Evolutionary conservation across 1,140 invertebrate genomes (phyloP).

Genomic region (Drosophila pachea): DNA sequence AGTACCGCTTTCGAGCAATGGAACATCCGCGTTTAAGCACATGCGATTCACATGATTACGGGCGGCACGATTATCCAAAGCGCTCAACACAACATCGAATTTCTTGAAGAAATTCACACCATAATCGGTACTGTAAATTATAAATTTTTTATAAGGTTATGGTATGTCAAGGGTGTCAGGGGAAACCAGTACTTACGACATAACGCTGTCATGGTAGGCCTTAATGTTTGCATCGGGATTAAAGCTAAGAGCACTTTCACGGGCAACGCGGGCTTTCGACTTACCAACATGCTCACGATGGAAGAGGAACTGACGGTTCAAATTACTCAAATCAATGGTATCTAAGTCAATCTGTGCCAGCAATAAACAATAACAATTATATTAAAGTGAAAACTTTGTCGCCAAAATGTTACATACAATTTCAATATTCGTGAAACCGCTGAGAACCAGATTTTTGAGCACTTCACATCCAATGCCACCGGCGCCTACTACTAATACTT

Average conservation of each 20-base stretch:
- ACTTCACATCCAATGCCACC: conserved; percentile 99
- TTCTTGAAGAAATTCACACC: conserved; percentile 94
- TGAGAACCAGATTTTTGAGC: conserved; percentile 97
- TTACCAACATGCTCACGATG: conserved; percentile 98
- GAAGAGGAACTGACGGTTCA: conserved; percentile 99
- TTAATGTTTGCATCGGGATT: conserved; percentile 93
- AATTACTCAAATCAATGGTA: conserved; percentile 99
- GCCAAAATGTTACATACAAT: conserved; percentile 85
- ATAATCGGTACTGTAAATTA: conserved; percentile 89
- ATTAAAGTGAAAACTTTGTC: conserved; percentile 10
- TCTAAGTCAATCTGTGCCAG: conserved; percentile 96
- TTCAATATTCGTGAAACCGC: conserved; percentile 95
- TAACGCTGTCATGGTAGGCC: conserved; percentile 96
- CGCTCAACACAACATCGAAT: conserved; percentile 97
- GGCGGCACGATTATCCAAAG: conserved; percentile 97
- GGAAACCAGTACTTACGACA: conserved; percentile 82
- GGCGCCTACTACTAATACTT: conserved; percentile 94
- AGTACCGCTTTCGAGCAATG: conserved; percentile 97
- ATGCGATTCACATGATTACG: conserved; percentile 99
- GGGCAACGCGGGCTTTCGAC: conserved; percentile 94
- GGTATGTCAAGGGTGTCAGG: background rate
- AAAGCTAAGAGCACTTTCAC: conserved; percentile 92
- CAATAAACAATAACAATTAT: conserved; percentile 16
- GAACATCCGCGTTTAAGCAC: conserved; percentile 96
- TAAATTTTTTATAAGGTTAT: background rate